Base-by-base conservation (phyloP, 2,888 invertebrate species). In the Melitaea athalia region DNA sequence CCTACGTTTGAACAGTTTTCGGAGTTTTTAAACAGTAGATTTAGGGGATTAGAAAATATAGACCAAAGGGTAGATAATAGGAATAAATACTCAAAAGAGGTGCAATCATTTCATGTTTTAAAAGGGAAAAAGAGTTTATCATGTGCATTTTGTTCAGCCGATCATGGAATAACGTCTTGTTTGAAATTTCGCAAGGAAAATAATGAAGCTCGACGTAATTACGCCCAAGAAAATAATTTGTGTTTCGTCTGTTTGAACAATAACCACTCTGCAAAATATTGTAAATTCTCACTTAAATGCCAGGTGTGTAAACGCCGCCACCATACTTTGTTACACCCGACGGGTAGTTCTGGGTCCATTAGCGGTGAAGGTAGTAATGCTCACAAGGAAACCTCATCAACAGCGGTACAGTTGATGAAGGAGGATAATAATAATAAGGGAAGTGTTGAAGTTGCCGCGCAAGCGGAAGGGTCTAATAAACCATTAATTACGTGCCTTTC, bases 301-400 rank as follows among this genome's bases (percentile, higher is more conserved):
- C 59, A 59, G n/a, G 42, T 42, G 10, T 59, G 59, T 15, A 17
- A 43, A 59, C 10, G 43, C 42, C 10, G n/a, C 42, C 59, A 59
- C 42, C 59, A 59, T 43, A 42, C 59, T 38, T 14, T 59, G 8
- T 10, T 59, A 14, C 59, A 59, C 15, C 38, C 59, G 14, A 38
- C 38, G 42, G 50, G 59, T 59, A 47, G 24, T 24, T 24, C 24
- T 24, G 24, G 24, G 24, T 24, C 24, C 24, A 24, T 24, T 24
- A 24, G 24, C 24, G 24, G 24, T 24, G 24, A 24, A 24, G 24
- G 24, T 24, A 24, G 24, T 24, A 24, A 3, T 24, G 24, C 24
- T 24, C 24, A 24, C 24, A 24, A 24, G 24, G 24, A 24, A 24
- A 24, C 24, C 24, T 24, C 24, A 24, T 24, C 24, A 24, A 24